These are phyloP conservation scores for Sinella curviseta DNA, from an alignment of 1,140 invertebrate genomes.

Conservation along the genomic window DNA sequence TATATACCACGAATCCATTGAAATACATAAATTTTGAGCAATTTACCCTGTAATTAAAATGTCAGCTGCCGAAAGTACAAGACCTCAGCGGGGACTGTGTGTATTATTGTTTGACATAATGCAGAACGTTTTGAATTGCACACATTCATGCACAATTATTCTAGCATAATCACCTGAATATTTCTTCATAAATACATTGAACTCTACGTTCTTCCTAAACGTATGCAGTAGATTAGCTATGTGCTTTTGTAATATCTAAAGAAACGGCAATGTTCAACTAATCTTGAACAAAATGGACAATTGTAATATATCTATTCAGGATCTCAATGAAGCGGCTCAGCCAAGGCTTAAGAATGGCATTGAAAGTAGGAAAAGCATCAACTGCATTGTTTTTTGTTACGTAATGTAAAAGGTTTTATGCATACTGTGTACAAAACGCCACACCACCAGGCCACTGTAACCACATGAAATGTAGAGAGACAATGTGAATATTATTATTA, in stretches of 20 bases:
- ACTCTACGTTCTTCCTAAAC: too few species aligned
- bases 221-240: too few species aligned
- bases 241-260: neutral
- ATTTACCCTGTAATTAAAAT: slow-evolving; percentile 24
- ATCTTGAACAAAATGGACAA: neutral
- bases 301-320: neutral
- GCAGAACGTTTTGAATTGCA: neutral
- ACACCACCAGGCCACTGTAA: too few species aligned
- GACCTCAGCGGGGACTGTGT: slow-evolving; percentile 2
- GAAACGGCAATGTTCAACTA: neutral
- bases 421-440: too few species aligned
- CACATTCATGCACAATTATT: too few species aligned
- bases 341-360: too few species aligned
- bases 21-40: slow-evolving; percentile 5
- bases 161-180: too few species aligned
- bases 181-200: too few species aligned
- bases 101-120: slow-evolving; percentile 1
- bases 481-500: neutral
- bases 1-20: neutral
- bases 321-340: neutral
- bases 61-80: slow-evolving; percentile 14
- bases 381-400: too few species aligned
- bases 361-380: too few species aligned
- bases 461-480: neutral
- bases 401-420: too few species aligned